Evolutionary conservation across 1,140 invertebrate genomes (phyloP), one percentile per base, ranked within the genome.

Genomic region (Mycetomoellerius zeteki): DNA sequence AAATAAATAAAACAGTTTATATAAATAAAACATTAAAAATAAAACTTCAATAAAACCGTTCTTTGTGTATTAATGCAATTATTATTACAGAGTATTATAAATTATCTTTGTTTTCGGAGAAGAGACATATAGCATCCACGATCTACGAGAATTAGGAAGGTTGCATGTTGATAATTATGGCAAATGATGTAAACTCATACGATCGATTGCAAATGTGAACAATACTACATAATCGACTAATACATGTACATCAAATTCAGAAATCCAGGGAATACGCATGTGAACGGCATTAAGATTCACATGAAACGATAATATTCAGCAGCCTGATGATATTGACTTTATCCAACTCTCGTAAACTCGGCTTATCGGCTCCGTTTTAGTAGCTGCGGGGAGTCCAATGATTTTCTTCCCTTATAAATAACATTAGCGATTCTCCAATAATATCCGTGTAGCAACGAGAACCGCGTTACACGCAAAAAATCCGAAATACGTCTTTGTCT

Each of bases 311-410:
- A 84, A 75, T 75, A 84, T 75, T 16, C 33, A 65, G 6, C 33
- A 19, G 43, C 43, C 8, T 82, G 47, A 75, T 80, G 65, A 75
- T 88, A 84, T 82, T 75, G 72, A 30, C 50, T 37, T 86, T 62
- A 88, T 78, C 73, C 47, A 30, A 80, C 56, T 21, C 85, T 88
- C 86, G 75, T 88, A 88, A 88, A 88, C 60, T 76, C 56, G 52
- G 54, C 58, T 80, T 89, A 73, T 76, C 69, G 54, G 30, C 30
- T 71, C 50, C 76, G 71, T 71, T 89, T 87, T 73, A 87, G 16
- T 87, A 56, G 65, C 75, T 47, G 58, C 27, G 14, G 10, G 19
- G 30, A 12, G 3, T 56, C 24, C 14, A 14, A 33, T 12, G 19
- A 65, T 43, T 86, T 86, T 47, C 84, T 71, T 43, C 54, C 24